Percentiles rank a stretch among this genome's conserved stretches.
Evolutionary conservation across 2,888 invertebrate species (phyloP).

Genomic region (Apoderus coryli): DNA sequence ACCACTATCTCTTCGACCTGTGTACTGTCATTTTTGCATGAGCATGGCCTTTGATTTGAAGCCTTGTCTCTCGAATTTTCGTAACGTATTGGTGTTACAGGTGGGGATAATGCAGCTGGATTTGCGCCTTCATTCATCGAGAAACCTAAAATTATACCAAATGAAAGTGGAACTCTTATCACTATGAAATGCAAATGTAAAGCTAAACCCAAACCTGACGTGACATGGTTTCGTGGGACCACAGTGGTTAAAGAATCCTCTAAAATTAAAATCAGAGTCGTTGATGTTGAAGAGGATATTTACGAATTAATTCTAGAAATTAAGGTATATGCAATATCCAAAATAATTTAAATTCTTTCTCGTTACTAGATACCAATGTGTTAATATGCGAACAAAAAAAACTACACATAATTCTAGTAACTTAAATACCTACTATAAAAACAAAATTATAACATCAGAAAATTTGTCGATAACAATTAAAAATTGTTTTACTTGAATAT

Average conservation of each 20-base stretch:
- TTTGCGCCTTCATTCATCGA: slow-evolving; percentile 95
- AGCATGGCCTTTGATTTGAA: slow-evolving; percentile 31
- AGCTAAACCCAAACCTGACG: slow-evolving; percentile 87
- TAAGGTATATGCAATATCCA: too few species aligned
- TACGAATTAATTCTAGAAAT: slow-evolving; percentile 78
- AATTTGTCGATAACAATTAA: too few species aligned
- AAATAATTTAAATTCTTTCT: too few species aligned
- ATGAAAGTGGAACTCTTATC: slow-evolving; percentile 91
- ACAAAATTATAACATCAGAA: too few species aligned
- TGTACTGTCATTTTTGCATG: slow-evolving; percentile 31
- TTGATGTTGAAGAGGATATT: slow-evolving; percentile 65
- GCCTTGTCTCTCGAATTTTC: slow-evolving; percentile 21
- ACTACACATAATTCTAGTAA: too few species aligned
- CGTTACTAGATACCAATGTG: too few species aligned
- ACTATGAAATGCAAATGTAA: slow-evolving; percentile 94
- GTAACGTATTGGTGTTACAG: slow-evolving; percentile 38
- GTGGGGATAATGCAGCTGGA: slow-evolving; percentile 83
- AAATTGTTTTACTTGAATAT: too few species aligned
- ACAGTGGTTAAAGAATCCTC: slow-evolving; percentile 71
- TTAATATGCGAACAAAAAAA: too few species aligned
- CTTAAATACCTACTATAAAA: too few species aligned
- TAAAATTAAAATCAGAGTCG: slow-evolving; percentile 69
- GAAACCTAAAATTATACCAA: slow-evolving; percentile 98
- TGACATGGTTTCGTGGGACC: slow-evolving; percentile 90
- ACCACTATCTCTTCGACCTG: slow-evolving; percentile 22